These are phyloP conservation scores for Hipparchia semele DNA, from an alignment of 2,888 invertebrate species.

Conservation along the genomic window DNA sequence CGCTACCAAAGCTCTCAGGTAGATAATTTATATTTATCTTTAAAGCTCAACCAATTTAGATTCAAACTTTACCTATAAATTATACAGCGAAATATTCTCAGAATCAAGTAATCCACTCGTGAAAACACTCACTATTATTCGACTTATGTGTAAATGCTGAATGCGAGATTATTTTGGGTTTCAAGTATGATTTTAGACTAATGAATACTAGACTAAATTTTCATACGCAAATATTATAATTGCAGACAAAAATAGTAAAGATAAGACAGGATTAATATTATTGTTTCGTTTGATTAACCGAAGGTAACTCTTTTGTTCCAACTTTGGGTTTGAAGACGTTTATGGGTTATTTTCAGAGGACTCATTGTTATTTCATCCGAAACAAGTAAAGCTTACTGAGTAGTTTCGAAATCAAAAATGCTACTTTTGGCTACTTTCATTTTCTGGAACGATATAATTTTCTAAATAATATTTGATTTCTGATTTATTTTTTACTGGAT, in stretches of 20 bases:
- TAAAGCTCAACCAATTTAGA: too few species aligned
- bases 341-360: background rate
- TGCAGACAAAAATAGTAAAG: background rate
- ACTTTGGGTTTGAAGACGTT: background rate
- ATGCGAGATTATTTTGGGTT: background rate
- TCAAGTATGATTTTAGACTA: background rate
- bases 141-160: too few species aligned
- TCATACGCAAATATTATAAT: background rate
- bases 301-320: conserved; percentile 1
- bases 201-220: background rate
- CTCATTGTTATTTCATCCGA: background rate
- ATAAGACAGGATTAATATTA: conserved; percentile 3
- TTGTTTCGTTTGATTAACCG: background rate
- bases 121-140: too few species aligned
- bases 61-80: too few species aligned
- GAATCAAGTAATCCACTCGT: too few species aligned
- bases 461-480: too few species aligned
- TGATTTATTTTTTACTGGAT: too few species aligned
- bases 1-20: background rate
- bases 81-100: too few species aligned
- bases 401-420: background rate
- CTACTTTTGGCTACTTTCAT: background rate
- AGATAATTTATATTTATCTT: background rate
- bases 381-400: background rate
- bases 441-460: background rate